Base-by-base conservation (phyloP, 2,113 vertebrate genomes). In the Tretioscincus oriximinensis region DNA sequence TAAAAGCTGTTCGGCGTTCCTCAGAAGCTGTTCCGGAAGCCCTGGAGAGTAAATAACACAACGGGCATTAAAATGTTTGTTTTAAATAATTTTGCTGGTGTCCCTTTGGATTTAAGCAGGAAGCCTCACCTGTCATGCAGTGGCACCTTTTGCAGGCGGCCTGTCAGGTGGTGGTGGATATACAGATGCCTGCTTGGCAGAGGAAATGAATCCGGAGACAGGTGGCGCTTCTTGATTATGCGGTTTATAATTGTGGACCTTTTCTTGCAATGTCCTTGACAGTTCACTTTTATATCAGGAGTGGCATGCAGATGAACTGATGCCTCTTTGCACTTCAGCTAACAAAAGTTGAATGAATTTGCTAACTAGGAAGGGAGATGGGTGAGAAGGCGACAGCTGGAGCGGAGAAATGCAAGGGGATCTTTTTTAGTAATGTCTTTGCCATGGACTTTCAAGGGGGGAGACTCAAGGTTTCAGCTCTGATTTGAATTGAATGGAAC, bases 81-180 rank as follows among this genome's bases (percentile, higher is more conserved):
- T 88, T 89, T 28, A 84, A 84, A 68, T 76, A 75, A n/a, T 81
- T 26, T 88, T 84, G 83, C 7, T 24, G 58, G 21, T 69, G 7
- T 86, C 31, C 85, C 63, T 85, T 87, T 49, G 80, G 80, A 87
- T 86, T 29, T 78, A 66, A 78, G 73, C 82, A 31, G 45, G 58
- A 58, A 63, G 0, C 61, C 54, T 82, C 51, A 77, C 71, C 80
- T 84, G 68, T 80, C 18, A 31, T 29, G 28, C 77, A 51, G 22
- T 10, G 51, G 68, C 54, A 24, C 2, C 69, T 85, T 80, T 65
- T 71, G 74, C 63, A 71, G 49, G 84, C 84, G 21, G 66, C 81
- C 70, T 77, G 86, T 69, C 81, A 85, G 69, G 81, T 4, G 69
- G 84, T 20, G 68, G 72, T 68, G 76, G 76, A 78, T 24, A 12